Percentiles rank a stretch among this genome's conserved stretches.
These are phyloP conservation scores for Oreochromis spilurus DNA, from an alignment of 2,113 vertebrate genomes.

Conservation along the genomic window DNA sequence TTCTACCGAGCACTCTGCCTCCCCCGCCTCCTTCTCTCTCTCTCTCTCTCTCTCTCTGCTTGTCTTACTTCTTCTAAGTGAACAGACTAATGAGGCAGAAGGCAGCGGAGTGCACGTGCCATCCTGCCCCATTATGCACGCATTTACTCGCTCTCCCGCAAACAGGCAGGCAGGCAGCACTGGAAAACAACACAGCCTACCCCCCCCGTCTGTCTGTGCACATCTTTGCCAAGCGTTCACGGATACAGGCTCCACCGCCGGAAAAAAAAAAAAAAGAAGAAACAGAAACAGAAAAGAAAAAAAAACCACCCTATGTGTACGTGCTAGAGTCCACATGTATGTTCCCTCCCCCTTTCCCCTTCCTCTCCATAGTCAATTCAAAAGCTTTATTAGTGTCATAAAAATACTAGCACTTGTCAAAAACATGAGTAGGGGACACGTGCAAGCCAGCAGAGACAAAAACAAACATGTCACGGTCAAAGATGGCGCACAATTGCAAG, in stretches of 20 bases:
- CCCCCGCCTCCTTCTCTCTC: neutral
- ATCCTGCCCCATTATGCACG: conserved; percentile 40
- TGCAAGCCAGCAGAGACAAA: neutral
- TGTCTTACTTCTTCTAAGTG: conserved; percentile 58
- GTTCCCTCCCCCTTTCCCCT: neutral
- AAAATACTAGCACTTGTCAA: neutral
- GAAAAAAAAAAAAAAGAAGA: neutral
- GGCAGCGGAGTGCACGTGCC: conserved; percentile 54
- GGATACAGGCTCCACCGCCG: neutral
- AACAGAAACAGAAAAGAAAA: neutral
- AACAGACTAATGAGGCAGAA: conserved; percentile 63
- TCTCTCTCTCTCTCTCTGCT: neutral
- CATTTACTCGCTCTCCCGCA: conserved; percentile 24
- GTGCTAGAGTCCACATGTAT: conserved; percentile 43
- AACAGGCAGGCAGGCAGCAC: conserved; percentile 3
- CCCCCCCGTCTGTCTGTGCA: neutral
- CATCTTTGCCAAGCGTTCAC: conserved; percentile 26
- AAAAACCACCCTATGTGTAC: neutral
- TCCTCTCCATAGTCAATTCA: neutral
- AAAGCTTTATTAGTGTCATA: neutral
- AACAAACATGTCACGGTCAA: neutral
- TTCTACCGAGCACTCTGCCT: neutral
- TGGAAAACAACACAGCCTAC: conserved; percentile 36
- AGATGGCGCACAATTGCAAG: neutral
- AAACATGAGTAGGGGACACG: neutral